Evolutionary conservation across 2,113 vertebrate genomes (phyloP).

Genomic region (Dipodomys merriami): DNA sequence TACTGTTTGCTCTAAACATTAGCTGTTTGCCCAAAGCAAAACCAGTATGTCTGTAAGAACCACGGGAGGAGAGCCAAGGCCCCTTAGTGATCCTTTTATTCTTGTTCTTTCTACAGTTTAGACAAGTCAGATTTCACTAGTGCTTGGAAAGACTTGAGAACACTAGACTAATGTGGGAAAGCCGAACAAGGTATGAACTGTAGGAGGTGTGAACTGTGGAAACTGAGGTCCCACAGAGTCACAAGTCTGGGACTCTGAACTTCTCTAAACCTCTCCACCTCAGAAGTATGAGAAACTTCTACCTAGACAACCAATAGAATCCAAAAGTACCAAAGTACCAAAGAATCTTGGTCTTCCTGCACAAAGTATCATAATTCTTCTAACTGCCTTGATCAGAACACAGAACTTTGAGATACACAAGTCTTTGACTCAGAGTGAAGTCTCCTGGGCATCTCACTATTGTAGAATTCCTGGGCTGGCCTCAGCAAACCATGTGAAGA

Average conservation of each 20-base stretch:
- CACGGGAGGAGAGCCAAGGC: background rate
- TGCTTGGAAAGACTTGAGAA: background rate
- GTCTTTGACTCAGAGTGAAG: background rate
- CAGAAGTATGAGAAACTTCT: background rate
- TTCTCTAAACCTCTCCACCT: background rate
- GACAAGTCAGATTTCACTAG: background rate
- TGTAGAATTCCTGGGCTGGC: background rate
- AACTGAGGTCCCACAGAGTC: background rate
- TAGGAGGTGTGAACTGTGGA: background rate
- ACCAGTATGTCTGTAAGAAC: background rate
- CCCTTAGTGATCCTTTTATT: background rate
- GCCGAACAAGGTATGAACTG: background rate
- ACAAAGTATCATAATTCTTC: background rate
- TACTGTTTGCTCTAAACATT: slow-evolving; percentile 1
- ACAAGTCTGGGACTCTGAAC: background rate
- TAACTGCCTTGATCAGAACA: background rate
- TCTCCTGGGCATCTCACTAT: background rate
- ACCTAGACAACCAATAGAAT: background rate
- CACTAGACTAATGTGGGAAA: background rate
- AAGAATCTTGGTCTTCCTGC: background rate
- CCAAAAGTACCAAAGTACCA: background rate
- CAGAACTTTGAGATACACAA: background rate
- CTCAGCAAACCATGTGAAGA: background rate
- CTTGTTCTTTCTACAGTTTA: background rate
- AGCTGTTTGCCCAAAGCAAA: slow-evolving; percentile 24